Conservation (phyloP, 1,140 invertebrate species). For the Anthonomus grandis region DNA sequence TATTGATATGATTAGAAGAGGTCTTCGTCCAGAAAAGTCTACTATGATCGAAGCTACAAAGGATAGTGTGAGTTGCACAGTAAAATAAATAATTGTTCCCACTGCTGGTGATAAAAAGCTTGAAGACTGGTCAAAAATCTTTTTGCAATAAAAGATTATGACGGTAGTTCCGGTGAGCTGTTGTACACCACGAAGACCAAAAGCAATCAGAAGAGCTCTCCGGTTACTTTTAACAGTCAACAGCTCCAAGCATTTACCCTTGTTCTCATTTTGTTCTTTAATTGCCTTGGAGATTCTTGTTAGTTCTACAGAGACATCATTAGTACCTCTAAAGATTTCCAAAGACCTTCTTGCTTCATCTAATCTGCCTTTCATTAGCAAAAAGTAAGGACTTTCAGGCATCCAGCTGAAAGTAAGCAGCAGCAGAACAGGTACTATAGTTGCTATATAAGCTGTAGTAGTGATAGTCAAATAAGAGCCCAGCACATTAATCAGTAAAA, state of each 20-base stretch:
- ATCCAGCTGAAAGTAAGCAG: conserved; percentile 56
- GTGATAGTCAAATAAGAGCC: conserved; percentile 59
- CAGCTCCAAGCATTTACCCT: conserved; percentile 55
- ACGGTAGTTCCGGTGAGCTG: conserved; percentile 75
- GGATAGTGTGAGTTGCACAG: conserved; percentile 63
- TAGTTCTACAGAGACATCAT: conserved; percentile 50
- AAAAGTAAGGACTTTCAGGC: conserved; percentile 56
- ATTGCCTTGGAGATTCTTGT: conserved; percentile 58
- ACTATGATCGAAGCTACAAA: conserved; percentile 62
- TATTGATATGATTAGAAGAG: conserved; percentile 62
- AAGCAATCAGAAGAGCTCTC: conserved; percentile 60
- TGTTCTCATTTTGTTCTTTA: conserved; percentile 54
- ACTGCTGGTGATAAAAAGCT: conserved; percentile 42
- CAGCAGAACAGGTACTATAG: conserved; percentile 58
- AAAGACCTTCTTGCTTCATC: conserved; percentile 60
- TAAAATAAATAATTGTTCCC: conserved; percentile 57
- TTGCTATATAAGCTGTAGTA: conserved; percentile 56
- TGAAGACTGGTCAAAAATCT: conserved; percentile 63
- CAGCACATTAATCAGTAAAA: conserved; percentile 62
- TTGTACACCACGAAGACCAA: conserved; percentile 65
- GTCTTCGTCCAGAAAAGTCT: conserved; percentile 67
- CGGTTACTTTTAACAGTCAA: conserved; percentile 57
- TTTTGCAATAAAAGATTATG: conserved; percentile 70
- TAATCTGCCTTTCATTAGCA: conserved; percentile 55
- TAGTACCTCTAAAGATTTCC: conserved; percentile 22